A percentile compares a stretch with the other conserved stretches of the same genome.
phyloP scores from a whole-genome alignment of 2,113 vertebrate species.

The Bos javanicus region DNA sequence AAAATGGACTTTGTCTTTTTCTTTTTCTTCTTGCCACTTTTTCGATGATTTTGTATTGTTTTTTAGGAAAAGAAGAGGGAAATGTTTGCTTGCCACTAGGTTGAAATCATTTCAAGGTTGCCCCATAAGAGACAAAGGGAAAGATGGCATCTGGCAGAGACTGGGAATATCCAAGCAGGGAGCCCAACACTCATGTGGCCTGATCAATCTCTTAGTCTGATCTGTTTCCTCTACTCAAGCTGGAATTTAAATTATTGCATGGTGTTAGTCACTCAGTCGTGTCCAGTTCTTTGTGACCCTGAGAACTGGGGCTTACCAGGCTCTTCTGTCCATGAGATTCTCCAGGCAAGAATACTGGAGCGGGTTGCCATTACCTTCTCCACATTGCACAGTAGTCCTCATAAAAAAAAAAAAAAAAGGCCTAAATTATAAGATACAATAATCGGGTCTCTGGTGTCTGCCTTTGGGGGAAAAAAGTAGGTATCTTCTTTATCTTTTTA shows the following conservation, averaged over 20 bases:
- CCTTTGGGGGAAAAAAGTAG: neutral
- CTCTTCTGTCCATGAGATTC: neutral
- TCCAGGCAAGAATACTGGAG: neutral
- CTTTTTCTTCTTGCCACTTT: neutral
- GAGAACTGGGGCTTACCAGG: neutral
- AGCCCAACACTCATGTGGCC: neutral
- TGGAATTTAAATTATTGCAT: neutral
- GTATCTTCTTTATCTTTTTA: neutral
- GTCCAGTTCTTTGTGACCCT: neutral
- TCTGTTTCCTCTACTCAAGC: neutral
- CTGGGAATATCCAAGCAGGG: neutral
- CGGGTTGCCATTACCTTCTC: neutral
- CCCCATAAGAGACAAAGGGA: neutral
- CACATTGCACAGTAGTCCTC: neutral
- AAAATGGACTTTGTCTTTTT: neutral
- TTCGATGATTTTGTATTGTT: neutral
- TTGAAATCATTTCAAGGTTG: neutral
- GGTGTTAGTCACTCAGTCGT: fast-evolving
- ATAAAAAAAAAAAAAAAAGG: no score
- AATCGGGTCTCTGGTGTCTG: neutral
- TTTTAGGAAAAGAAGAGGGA: neutral
- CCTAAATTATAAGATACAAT: neutral
- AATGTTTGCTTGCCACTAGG: neutral
- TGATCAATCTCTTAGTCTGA: neutral
- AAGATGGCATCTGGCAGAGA: no score